A percentile compares a stretch with the other conserved stretches of the same genome.
Conservation (phyloP, 2,797 vertebrate species). For the Lepilemur ruficaudatus region DNA sequence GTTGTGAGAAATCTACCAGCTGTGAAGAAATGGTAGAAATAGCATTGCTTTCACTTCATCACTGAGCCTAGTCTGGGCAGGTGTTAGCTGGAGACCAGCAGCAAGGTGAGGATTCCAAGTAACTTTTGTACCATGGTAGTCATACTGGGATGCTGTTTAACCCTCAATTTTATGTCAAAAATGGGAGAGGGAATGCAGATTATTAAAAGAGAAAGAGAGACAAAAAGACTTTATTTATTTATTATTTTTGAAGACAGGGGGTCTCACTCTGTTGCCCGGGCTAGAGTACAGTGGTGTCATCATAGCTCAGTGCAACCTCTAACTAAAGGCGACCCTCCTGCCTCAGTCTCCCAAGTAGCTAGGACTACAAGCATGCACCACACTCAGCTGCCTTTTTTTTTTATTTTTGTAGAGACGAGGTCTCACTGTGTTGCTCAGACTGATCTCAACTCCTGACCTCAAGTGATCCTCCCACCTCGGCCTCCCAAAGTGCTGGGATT, state of each 20-base stretch:
- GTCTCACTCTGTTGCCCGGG: neutral
- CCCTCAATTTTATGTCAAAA: neutral
- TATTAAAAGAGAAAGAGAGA: neutral
- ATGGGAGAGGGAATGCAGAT: neutral
- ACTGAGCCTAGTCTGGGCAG: too few relatives aligned
- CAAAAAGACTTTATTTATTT: neutral
- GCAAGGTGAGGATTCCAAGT: neutral
- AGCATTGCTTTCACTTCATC: neutral
- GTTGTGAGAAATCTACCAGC: too few relatives aligned
- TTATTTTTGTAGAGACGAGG: too few relatives aligned
- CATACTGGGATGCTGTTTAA: neutral
- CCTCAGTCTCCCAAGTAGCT: too few relatives aligned
- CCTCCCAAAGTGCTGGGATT: neutral
- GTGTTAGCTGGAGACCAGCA: neutral
- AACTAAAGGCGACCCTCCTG: neutral
- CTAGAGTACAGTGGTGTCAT: neutral
- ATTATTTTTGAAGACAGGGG: too few relatives aligned
- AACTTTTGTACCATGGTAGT: neutral
- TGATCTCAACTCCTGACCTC: neutral
- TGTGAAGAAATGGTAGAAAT: neutral
- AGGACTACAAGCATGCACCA: neutral
- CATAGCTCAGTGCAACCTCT: neutral
- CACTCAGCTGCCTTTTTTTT: neutral
- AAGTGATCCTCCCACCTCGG: neutral
- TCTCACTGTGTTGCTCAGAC: neutral